Evolutionary conservation across 35 echinoderm and acorn worm genomes (phyloP).

Genomic region (Hemicentrotus pulcherrimus): DNA sequence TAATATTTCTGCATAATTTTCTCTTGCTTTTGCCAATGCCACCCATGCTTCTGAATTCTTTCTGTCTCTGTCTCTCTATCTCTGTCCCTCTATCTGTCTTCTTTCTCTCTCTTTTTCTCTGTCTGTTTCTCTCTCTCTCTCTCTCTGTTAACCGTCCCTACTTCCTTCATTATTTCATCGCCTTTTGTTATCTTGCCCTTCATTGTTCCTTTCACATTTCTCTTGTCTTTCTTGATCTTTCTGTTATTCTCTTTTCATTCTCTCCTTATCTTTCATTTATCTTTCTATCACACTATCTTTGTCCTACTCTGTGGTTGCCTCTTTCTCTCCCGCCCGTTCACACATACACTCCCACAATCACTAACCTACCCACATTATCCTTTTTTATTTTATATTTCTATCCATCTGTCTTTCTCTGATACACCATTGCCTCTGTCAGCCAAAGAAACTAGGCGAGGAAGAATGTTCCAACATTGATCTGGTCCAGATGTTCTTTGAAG

Average conservation of each 20-base stretch:
- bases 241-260: not conserved
- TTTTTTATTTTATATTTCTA: not conserved
- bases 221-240: not conserved
- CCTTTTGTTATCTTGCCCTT: no score
- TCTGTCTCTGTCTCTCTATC: no score
- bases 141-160: no score
- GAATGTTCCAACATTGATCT: slow-evolving; percentile 28
- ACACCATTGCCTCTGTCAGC: not conserved
- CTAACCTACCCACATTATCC: not conserved
- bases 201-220: no score
- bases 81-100: no score
- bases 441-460: slow-evolving; percentile 34
- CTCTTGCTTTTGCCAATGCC: no score
- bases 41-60: no score
- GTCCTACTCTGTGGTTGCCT: not conserved
- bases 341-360: not conserved
- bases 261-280: not conserved
- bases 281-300: not conserved
- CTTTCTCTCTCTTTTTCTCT: no score
- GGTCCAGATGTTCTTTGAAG: slow-evolving; percentile 50
- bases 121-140: no score
- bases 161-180: no score
- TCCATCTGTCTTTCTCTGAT: not conserved
- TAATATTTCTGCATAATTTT: no score
- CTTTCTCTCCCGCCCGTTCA: not conserved